phyloP scores from a whole-genome alignment of 2,888 invertebrate genomes.

The Homarus gammarus region DNA sequence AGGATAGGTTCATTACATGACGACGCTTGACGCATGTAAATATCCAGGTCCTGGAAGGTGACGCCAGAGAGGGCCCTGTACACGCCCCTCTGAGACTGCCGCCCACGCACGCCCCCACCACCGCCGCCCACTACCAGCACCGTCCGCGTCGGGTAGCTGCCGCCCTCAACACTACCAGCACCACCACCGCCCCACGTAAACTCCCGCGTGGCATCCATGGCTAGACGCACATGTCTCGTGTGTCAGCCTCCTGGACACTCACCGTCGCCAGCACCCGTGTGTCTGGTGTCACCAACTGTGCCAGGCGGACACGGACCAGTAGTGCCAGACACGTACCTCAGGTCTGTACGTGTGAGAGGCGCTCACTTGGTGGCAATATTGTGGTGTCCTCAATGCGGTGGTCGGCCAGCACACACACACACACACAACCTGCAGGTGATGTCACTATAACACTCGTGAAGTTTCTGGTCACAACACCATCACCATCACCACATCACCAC shows the following conservation, averaged over 20 bases:
- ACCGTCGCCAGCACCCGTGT: background rate
- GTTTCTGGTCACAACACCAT: no score
- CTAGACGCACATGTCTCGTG: conserved; percentile 41
- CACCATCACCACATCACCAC: no score
- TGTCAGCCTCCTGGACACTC: background rate
- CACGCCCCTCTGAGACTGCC: conserved; percentile 33
- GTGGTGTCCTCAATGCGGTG: no score
- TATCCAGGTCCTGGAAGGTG: conserved; percentile 60
- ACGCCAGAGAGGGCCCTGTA: conserved; percentile 64
- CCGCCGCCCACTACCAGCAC: conserved; percentile 60
- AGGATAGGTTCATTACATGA: conserved; percentile 42
- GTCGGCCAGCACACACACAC: background rate
- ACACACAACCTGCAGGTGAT: background rate
- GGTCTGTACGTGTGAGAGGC: no score
- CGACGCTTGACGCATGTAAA: conserved; percentile 54
- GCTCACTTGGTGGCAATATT: background rate
- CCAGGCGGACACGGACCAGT: no score
- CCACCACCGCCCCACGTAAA: conserved; percentile 50
- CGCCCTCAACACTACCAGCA: conserved; percentile 13
- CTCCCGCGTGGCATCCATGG: conserved; percentile 61
- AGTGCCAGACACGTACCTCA: no score
- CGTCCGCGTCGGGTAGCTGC: conserved; percentile 40
- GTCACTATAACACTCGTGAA: background rate
- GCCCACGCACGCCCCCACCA: conserved; percentile 33
- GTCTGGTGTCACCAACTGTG: background rate